phyloP scores from a whole-genome alignment of 1,140 invertebrate species.

The Pogonomyrmex californicus region DNA sequence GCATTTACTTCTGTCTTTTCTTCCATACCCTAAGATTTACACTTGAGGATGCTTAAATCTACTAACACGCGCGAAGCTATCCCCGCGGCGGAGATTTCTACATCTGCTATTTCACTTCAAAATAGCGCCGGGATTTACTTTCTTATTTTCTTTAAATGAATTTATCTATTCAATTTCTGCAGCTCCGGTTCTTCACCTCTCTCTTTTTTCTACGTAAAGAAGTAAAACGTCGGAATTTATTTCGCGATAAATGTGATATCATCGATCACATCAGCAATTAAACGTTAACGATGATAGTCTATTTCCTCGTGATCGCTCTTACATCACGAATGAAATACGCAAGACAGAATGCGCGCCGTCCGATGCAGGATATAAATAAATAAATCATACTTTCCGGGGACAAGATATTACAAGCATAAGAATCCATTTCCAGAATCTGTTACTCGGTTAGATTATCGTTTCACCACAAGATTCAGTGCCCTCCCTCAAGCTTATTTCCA shows the following conservation, averaged over 20 bases:
- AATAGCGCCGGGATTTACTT: conserved; percentile 30
- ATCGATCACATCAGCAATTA: conserved; percentile 10
- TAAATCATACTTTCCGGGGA: conserved; percentile 47
- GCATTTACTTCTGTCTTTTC: conserved; percentile 63
- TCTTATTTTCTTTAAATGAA: conserved; percentile 22
- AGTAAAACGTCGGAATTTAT: conserved; percentile 21
- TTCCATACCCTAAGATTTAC: conserved; percentile 58
- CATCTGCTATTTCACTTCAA: conserved; percentile 38
- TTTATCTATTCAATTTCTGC: conserved; percentile 56
- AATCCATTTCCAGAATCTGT: conserved; percentile 42
- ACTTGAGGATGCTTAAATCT: conserved; percentile 65
- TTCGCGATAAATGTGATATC: conserved; percentile 6
- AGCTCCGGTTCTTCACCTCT: background rate
- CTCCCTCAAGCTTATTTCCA: conserved; percentile 63
- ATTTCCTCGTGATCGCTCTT: background rate
- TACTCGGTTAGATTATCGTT: conserved; percentile 57
- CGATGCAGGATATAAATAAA: conserved; percentile 29
- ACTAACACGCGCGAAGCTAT: conserved; percentile 24
- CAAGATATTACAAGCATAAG: conserved; percentile 47
- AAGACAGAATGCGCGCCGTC: background rate
- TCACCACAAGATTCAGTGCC: conserved; percentile 50
- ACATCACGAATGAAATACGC: background rate
- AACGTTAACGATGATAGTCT: background rate
- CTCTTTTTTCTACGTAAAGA: background rate
- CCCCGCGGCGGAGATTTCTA: conserved; percentile 32